Evolutionary conservation across 2,797 vertebrate genomes (phyloP).

Genomic region (Morelia viridis): DNA sequence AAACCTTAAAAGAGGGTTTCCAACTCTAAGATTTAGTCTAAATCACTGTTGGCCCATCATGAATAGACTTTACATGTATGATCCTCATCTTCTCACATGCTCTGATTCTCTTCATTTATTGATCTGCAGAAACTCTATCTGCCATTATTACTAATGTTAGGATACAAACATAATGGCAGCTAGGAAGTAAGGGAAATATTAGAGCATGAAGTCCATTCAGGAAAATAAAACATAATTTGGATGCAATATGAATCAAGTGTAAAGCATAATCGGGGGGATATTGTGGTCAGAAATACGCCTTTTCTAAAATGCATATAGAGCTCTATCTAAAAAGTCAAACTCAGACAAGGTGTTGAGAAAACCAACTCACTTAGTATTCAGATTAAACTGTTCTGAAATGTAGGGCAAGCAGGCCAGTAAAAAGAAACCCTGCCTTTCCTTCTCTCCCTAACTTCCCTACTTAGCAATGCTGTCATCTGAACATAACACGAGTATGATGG

Average conservation of each 20-base stretch:
- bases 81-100: neutral
- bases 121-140: neutral
- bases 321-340: neutral
- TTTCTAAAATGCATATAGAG: neutral
- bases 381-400: neutral
- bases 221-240: neutral
- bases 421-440: neutral
- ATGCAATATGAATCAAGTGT: neutral
- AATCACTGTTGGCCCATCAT: neutral
- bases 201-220: neutral
- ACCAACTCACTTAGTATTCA: neutral
- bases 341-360: neutral
- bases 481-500: neutral
- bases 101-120: neutral
- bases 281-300: neutral
- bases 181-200: neutral
- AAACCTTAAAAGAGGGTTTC: neutral
- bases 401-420: neutral
- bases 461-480: neutral
- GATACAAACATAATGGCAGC: neutral
- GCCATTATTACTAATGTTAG: neutral
- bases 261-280: neutral
- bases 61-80: neutral
- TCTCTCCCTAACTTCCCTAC: neutral
- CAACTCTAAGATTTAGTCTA: neutral